Evolutionary conservation across 2,113 vertebrate species (phyloP).

Genomic region (Aegypius monachus): DNA sequence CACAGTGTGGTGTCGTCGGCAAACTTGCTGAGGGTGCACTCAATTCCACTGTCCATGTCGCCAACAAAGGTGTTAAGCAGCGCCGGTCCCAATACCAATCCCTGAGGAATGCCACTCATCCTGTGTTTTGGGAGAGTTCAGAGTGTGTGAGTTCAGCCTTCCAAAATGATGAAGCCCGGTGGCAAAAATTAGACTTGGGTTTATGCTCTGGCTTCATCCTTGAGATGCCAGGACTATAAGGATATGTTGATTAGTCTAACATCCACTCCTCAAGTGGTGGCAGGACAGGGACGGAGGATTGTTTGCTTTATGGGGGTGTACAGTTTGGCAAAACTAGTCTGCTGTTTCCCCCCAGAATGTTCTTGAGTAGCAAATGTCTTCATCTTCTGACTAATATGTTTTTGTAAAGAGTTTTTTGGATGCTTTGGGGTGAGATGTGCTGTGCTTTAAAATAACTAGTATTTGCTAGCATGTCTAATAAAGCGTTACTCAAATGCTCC

Average conservation of each 20-base stretch:
- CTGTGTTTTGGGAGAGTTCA: not conserved
- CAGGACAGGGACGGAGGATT: not conserved
- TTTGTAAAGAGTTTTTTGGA: not conserved
- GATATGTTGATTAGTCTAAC: not conserved
- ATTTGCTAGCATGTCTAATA: not conserved
- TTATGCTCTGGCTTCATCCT: not conserved
- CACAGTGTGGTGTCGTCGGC: too few relatives aligned
- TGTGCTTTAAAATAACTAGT: not conserved
- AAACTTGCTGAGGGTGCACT: too few relatives aligned
- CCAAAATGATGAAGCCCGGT: not conserved
- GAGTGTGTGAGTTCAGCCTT: not conserved
- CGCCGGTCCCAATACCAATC: too few relatives aligned
- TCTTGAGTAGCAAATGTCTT: not conserved
- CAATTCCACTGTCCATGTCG: too few relatives aligned
- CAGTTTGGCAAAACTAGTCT: not conserved
- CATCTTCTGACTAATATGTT: not conserved
- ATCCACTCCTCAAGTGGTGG: not conserved
- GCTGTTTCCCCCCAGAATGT: fast-evolving
- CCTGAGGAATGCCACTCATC: too few relatives aligned
- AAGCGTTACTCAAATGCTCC: not conserved
- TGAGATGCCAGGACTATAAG: not conserved
- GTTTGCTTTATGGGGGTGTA: not conserved
- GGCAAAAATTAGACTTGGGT: not conserved
- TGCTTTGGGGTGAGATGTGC: not conserved
- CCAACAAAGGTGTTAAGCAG: too few relatives aligned